phyloP scores from a whole-genome alignment of 2,888 invertebrate genomes.

The Brachycybe producta region DNA sequence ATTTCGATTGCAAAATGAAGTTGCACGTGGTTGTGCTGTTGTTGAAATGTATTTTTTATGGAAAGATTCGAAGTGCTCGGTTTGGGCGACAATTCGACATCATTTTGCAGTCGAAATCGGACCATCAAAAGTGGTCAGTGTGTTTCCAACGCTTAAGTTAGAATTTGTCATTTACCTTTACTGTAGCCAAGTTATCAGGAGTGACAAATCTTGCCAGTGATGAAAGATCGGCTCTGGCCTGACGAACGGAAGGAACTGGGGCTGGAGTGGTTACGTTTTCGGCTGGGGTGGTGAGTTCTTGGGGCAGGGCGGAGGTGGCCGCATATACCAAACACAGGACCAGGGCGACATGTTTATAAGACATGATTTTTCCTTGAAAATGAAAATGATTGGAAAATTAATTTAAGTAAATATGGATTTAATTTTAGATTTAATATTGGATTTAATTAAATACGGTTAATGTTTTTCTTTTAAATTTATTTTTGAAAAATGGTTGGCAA shows the following conservation, averaged over 20 bases:
- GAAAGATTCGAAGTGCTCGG: too few species aligned
- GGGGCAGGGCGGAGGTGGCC: constrained; percentile 9
- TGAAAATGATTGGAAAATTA: too few species aligned
- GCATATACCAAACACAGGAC: constrained; percentile 2
- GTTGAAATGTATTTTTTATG: too few species aligned
- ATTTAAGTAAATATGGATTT: too few species aligned
- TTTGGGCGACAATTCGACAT: neutral
- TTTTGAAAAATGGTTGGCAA: too few species aligned
- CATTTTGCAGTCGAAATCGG: neutral
- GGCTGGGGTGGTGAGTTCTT: neutral
- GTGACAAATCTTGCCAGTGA: neutral
- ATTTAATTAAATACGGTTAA: too few species aligned
- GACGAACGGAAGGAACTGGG: neutral
- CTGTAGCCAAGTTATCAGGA: constrained; percentile 8
- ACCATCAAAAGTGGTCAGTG: neutral
- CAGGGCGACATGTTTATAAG: constrained; percentile 10
- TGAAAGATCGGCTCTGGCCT: neutral
- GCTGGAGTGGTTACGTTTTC: constrained; percentile 1
- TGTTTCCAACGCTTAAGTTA: neutral
- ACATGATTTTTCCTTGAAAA: too few species aligned
- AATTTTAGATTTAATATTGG: too few species aligned
- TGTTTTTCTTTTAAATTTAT: too few species aligned
- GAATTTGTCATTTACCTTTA: constrained; percentile 6
- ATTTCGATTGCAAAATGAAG: too few species aligned
- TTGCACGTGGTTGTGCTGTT: too few species aligned